Conservation (phyloP, 1,140 invertebrate species). For the Sycophila sp. region DNA sequence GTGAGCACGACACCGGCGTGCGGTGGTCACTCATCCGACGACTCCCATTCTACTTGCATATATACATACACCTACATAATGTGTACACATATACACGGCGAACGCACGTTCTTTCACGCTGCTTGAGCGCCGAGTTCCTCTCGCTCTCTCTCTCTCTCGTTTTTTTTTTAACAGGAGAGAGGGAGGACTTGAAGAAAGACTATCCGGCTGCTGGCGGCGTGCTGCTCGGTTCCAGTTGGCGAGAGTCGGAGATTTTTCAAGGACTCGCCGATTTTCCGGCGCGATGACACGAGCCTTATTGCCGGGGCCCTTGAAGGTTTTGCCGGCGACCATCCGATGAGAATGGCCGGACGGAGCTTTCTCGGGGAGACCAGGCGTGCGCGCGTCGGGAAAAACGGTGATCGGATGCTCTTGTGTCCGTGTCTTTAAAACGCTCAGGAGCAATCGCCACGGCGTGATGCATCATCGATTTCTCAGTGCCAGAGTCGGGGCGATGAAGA, state of each 20-base stretch:
- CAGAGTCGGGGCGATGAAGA: not conserved
- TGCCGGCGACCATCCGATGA: not conserved
- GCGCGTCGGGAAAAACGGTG: not conserved
- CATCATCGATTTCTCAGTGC: no score
- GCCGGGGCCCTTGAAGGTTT: not conserved
- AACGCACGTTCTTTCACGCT: not conserved
- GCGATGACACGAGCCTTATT: conserved; percentile 22
- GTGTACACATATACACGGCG: not conserved
- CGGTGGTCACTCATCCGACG: conserved; percentile 32
- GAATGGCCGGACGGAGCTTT: not conserved
- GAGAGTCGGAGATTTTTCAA: conserved; percentile 17
- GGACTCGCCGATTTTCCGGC: conserved; percentile 37
- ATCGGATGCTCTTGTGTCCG: no score
- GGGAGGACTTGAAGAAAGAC: not conserved
- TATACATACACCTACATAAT: not conserved
- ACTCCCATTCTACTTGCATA: not conserved
- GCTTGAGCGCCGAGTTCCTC: not conserved
- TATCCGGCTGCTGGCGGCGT: not conserved
- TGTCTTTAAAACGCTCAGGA: not conserved
- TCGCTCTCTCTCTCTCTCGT: not conserved
- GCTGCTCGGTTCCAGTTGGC: conserved; percentile 28
- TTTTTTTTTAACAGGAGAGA: not conserved
- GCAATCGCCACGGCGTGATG: not conserved
- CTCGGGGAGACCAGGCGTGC: not conserved
- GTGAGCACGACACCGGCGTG: conserved; percentile 27